These are phyloP conservation scores for Belgica antarctica DNA, from an alignment of 2,888 invertebrate genomes.

Conservation along the genomic window DNA sequence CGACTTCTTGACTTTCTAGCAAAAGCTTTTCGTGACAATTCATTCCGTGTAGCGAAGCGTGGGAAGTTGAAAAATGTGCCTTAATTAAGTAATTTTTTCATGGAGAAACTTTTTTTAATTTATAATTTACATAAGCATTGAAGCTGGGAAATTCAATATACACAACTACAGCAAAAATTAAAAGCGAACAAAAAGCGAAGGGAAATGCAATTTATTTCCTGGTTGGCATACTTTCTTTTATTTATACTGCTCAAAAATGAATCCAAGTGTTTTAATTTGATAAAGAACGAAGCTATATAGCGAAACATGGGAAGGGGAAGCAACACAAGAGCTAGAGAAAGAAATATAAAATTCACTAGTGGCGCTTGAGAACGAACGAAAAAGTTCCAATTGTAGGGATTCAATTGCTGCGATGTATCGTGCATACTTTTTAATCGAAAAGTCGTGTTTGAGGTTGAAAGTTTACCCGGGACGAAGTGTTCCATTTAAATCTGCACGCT, in stretches of 20 bases:
- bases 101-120: background rate
- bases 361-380: background rate
- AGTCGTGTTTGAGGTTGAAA: too few species aligned
- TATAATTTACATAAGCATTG: constrained; percentile 28
- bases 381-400: background rate
- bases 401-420: too few species aligned
- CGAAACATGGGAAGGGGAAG: too few species aligned
- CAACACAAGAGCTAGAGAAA: too few species aligned
- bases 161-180: background rate
- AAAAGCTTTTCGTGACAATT: background rate
- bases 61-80: background rate
- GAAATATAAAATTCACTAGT: too few species aligned
- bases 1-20: too few species aligned
- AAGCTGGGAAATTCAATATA: background rate
- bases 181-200: background rate
- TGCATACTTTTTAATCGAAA: too few species aligned
- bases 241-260: constrained; percentile 17
- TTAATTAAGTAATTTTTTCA: constrained; percentile 28
- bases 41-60: background rate
- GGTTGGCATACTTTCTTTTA: constrained; percentile 25
- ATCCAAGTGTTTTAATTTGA: constrained; percentile 30
- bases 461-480: too few species aligned
- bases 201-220: constrained; percentile 39
- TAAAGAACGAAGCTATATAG: background rate
- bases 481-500: too few species aligned